phyloP scores from a whole-genome alignment of 2,888 invertebrate species.

The Nomada ferruginata region DNA sequence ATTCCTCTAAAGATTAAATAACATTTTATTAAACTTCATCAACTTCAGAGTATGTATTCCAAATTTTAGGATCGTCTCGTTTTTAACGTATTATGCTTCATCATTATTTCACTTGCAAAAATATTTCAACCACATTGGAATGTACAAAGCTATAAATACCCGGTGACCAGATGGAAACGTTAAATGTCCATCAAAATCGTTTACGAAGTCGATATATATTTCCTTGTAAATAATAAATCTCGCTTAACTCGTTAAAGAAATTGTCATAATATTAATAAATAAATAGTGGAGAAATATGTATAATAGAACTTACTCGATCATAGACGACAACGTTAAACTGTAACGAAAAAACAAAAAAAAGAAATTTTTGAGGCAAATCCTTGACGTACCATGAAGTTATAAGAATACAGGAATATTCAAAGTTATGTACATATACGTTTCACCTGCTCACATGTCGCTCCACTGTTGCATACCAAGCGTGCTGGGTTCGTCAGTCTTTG shows the following conservation, averaged over 20 bases:
- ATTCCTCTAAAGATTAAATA: not conserved
- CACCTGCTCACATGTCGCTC: constrained; percentile 29
- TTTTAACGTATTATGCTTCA: not conserved
- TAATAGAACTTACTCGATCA: not conserved
- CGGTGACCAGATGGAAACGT: constrained; percentile 43
- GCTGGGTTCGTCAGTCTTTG: constrained; percentile 52
- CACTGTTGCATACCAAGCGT: constrained; percentile 47
- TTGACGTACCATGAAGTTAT: not conserved
- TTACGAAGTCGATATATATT: not conserved
- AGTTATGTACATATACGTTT: constrained; percentile 24
- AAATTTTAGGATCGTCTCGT: not conserved
- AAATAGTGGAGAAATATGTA: not conserved
- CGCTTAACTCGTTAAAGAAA: not conserved
- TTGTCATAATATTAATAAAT: no score
- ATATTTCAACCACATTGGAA: constrained; percentile 41
- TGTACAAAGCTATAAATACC: constrained; percentile 42
- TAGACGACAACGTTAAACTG: not conserved
- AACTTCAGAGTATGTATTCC: not conserved
- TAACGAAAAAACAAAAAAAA: not conserved
- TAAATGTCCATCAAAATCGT: constrained; percentile 48
- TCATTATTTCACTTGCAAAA: constrained; percentile 42
- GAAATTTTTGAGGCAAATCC: not conserved
- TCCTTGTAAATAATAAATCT: constrained; percentile 26
- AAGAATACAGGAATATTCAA: constrained; percentile 41
- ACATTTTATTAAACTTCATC: not conserved